Conservation (phyloP, 2,113 vertebrate species). For the Scomber colias region DNA sequence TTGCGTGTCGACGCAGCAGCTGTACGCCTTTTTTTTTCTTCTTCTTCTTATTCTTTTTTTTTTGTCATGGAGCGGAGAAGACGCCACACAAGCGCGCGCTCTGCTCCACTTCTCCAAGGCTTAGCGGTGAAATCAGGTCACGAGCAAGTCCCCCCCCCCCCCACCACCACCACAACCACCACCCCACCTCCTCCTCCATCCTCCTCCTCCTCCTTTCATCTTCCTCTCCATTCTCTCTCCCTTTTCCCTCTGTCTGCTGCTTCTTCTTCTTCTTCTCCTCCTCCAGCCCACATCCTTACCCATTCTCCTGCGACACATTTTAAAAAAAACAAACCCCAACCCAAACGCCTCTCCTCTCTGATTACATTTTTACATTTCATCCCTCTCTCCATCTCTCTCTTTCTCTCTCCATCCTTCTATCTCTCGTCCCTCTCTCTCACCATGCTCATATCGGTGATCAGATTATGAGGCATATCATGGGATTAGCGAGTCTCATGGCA, state of each 20-base stretch:
- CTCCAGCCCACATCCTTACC: conserved; percentile 22
- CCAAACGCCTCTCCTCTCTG: conserved; percentile 19
- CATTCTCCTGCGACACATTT: conserved; percentile 2
- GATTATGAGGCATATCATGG: conserved; percentile 72
- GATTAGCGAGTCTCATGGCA: conserved; percentile 68
- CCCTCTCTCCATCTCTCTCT: conserved; percentile 8
- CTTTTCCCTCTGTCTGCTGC: not conserved
- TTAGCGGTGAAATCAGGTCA: conserved; percentile 81
- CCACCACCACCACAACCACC: not conserved
- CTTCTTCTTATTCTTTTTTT: too few species aligned
- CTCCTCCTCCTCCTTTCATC: conserved; percentile 1
- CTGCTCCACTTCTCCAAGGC: conserved; percentile 71
- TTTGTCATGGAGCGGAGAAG: too few species aligned
- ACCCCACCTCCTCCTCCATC: not conserved
- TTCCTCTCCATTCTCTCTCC: conserved; percentile 23
- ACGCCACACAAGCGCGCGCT: too few species aligned
- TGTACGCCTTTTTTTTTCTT: conserved; percentile 27
- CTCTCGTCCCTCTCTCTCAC: conserved; percentile 30
- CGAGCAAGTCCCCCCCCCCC: conserved; percentile 33
- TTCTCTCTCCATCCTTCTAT: not conserved
- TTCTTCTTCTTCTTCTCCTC: too few species aligned
- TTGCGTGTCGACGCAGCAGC: conserved; percentile 9
- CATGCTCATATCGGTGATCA: conserved; percentile 74
- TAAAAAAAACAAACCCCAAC: not conserved
- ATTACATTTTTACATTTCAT: conserved; percentile 48